Conservation (phyloP, 2,888 invertebrate species). For the Napeogenes sylphis region DNA sequence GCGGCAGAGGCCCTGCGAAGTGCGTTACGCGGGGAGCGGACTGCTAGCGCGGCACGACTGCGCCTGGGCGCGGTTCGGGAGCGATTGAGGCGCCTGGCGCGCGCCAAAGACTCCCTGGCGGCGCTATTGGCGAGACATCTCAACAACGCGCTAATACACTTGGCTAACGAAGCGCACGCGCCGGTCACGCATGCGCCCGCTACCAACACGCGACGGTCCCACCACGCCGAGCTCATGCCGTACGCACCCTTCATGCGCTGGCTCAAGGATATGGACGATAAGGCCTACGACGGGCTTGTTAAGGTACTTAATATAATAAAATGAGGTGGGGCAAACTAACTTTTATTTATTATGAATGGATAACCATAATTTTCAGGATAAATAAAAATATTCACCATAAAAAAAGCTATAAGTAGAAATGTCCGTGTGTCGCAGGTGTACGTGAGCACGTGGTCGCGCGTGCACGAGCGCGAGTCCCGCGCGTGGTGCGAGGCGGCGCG, state of each 20-base stretch:
- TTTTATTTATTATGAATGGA: too few relatives aligned
- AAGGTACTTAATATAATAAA: slow-evolving; percentile 69
- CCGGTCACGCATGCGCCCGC: slow-evolving; percentile 62
- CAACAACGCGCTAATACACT: slow-evolving; percentile 96
- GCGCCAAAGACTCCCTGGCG: slow-evolving; percentile 70
- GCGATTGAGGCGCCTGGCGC: slow-evolving; percentile 51
- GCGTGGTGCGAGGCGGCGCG: slow-evolving; percentile 87
- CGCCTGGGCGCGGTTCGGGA: slow-evolving; percentile 56
- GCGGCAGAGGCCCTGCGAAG: slow-evolving; percentile 37
- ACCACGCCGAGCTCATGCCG: slow-evolving; percentile 91
- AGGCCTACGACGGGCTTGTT: slow-evolving; percentile 87
- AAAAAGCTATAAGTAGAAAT: neutral
- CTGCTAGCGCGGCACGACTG: slow-evolving; percentile 38
- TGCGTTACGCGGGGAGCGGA: slow-evolving; percentile 43
- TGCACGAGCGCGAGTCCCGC: slow-evolving; percentile 91
- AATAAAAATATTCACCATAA: too few relatives aligned
- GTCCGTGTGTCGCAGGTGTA: slow-evolving; percentile 72
- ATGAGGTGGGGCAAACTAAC: too few relatives aligned
- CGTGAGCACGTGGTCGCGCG: slow-evolving; percentile 87
- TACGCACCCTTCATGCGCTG: slow-evolving; percentile 95
- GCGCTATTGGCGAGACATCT: slow-evolving; percentile 89
- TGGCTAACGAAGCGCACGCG: slow-evolving; percentile 83
- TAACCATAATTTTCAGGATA: too few relatives aligned
- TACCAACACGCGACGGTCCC: slow-evolving; percentile 52
- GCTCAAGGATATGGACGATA: slow-evolving; percentile 90